Conservation (phyloP, 2,888 invertebrate species). For the Lordiphosa fenestrarum region DNA sequence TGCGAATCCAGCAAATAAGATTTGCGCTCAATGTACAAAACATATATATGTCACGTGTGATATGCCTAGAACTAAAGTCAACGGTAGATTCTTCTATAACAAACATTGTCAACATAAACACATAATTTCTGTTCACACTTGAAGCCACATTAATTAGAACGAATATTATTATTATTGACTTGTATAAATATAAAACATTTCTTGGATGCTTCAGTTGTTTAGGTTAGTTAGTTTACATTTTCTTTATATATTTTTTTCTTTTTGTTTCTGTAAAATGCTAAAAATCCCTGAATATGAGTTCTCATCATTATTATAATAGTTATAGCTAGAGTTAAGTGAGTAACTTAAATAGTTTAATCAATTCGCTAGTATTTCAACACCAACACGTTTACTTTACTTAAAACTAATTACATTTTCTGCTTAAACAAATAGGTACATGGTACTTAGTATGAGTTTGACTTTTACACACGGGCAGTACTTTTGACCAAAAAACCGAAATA, state of each 20-base stretch:
- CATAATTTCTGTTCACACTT: conserved; percentile 51
- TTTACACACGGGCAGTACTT: conserved; percentile 65
- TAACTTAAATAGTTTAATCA: conserved; percentile 30
- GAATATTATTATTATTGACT: conserved; percentile 25
- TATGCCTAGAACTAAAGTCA: conserved; percentile 72
- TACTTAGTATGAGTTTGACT: conserved; percentile 38
- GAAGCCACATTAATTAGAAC: conserved; percentile 36
- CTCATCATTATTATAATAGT: conserved; percentile 52
- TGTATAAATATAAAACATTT: conserved; percentile 61
- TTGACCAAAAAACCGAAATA: conserved; percentile 46
- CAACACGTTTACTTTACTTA: conserved; percentile 55
- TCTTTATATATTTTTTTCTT: conserved; percentile 19
- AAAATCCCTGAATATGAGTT: conserved; percentile 80
- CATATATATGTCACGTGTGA: conserved; percentile 49
- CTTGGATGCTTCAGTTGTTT: conserved; percentile 40
- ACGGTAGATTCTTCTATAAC: conserved; percentile 49
- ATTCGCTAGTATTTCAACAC: conserved; percentile 40
- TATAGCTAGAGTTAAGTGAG: conserved; percentile 49
- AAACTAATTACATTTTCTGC: conserved; percentile 40
- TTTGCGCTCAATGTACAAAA: conserved; percentile 52
- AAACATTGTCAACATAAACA: conserved; percentile 55
- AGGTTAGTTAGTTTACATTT: conserved; percentile 37
- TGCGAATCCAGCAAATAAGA: conserved; percentile 50
- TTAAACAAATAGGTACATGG: conserved; percentile 5
- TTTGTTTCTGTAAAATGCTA: conserved; percentile 77